phyloP scores from a whole-genome alignment of 2,888 invertebrate species.

The Aproaerema taeniolella region DNA sequence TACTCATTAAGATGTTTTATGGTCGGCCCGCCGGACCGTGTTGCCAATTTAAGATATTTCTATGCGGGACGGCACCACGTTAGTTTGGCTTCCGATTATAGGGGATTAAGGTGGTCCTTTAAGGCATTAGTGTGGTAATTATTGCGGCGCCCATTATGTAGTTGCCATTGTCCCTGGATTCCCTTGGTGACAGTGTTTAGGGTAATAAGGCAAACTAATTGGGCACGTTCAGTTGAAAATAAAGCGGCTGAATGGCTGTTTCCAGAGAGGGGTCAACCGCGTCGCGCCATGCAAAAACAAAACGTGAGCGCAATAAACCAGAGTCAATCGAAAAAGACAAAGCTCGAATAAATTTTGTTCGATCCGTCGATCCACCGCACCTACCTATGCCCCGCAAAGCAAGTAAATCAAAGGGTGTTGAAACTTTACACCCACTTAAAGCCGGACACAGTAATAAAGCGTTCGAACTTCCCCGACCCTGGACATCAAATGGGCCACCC shows the following conservation, averaged over 20 bases:
- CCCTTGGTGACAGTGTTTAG: conserved; percentile 27
- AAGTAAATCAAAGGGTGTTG: conserved; percentile 78
- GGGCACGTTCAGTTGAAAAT: conserved; percentile 8
- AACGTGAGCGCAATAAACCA: conserved; percentile 37
- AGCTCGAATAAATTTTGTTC: conserved; percentile 55
- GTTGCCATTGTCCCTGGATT: conserved; percentile 49
- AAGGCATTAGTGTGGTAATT: conserved; percentile 67
- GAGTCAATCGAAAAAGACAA: conserved; percentile 42
- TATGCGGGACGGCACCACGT: conserved; percentile 73
- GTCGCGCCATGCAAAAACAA: conserved; percentile 29
- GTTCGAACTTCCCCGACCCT: conserved; percentile 72
- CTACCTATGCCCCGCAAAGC: conserved; percentile 58
- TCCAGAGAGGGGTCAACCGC: conserved; percentile 7
- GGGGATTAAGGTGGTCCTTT: conserved; percentile 74
- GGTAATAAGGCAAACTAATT: conserved; percentile 11
- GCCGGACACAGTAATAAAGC: conserved; percentile 78
- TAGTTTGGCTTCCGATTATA: conserved; percentile 77
- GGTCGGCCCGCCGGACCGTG: conserved; percentile 73
- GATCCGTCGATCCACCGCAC: conserved; percentile 42
- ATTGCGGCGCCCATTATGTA: conserved; percentile 68
- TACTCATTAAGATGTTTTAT: conserved; percentile 79
- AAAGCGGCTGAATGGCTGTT: conserved; percentile 5
- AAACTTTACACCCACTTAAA: conserved; percentile 78
- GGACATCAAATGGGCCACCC: conserved; percentile 72
- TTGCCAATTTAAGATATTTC: conserved; percentile 77